phyloP scores from a whole-genome alignment of 1,140 invertebrate species.

The Heliconius himera region DNA sequence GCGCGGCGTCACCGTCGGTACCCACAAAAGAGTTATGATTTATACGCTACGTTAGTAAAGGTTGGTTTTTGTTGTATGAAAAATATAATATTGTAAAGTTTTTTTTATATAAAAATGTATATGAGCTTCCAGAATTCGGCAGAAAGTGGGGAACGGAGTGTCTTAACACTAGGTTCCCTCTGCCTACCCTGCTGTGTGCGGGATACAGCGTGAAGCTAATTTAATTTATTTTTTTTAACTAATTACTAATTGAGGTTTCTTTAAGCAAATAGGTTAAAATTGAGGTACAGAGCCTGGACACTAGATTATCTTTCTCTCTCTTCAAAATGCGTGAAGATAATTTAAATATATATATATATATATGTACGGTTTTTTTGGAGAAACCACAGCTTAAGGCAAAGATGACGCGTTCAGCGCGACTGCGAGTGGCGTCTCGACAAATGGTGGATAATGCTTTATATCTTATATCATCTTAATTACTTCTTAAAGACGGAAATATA shows the following conservation, averaged over 20 bases:
- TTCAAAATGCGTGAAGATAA: too few relatives aligned
- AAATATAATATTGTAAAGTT: constrained; percentile 1
- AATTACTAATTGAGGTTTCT: too few relatives aligned
- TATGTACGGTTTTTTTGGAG: neutral
- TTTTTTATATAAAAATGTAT: neutral
- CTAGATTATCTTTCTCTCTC: too few relatives aligned
- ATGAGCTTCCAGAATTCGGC: too few relatives aligned
- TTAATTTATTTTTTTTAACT: too few relatives aligned
- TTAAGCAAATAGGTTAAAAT: too few relatives aligned
- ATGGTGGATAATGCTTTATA: constrained; percentile 29
- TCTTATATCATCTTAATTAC: constrained; percentile 16
- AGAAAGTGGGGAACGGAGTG: too few relatives aligned
- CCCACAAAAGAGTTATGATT: constrained; percentile 38
- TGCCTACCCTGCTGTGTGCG: too few relatives aligned
- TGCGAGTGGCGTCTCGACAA: constrained; percentile 32
- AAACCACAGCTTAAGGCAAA: constrained; percentile 29
- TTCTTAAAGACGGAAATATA: neutral
- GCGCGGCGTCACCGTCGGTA: constrained; percentile 16
- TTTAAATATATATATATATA: too few relatives aligned
- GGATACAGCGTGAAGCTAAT: too few relatives aligned
- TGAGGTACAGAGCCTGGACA: too few relatives aligned
- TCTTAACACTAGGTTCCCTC: too few relatives aligned
- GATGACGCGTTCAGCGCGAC: constrained; percentile 32
- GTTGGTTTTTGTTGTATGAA: neutral
- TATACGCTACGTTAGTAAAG: constrained; percentile 31